A percentile compares a stretch with the other conserved stretches of the same genome.
phyloP scores from a whole-genome alignment of 37 sponge, comb jelly and placozoan species.

The Cliona cf. orientalis region DNA sequence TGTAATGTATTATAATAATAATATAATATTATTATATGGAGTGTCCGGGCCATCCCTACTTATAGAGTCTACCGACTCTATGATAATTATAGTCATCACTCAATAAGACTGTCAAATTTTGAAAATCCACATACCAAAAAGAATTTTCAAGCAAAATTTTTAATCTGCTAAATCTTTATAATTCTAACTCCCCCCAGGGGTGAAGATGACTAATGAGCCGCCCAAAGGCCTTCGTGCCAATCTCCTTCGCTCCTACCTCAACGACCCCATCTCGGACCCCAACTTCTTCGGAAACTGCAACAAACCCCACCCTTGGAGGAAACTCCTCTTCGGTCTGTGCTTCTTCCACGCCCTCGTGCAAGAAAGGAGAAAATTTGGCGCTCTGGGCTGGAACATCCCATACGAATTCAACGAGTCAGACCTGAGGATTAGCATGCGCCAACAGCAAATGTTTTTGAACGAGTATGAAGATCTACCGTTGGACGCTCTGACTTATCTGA shows the following conservation, averaged over 20 bases:
- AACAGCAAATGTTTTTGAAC: constrained; percentile 99
- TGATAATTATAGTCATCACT: no score
- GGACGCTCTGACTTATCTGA: constrained; percentile 92
- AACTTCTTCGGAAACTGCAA: constrained; percentile 94
- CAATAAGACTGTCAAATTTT: no score
- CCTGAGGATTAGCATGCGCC: constrained; percentile 94
- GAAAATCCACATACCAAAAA: no score
- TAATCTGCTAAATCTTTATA: no score
- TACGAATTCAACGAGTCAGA: constrained; percentile 99
- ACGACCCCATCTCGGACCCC: constrained; percentile 95
- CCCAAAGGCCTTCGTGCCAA: constrained; percentile 99
- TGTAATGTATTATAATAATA: no score
- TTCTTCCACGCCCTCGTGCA: constrained; percentile 99
- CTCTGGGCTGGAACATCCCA: constrained; percentile 98
- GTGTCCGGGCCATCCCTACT: no score
- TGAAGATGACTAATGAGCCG: constrained; percentile 99
- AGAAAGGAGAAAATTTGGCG: constrained; percentile 96
- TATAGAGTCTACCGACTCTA: neutral
- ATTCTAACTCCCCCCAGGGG: constrained; percentile 48
- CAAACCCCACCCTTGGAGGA: constrained; percentile 85
- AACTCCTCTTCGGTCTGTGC: constrained; percentile 96
- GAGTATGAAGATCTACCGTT: constrained; percentile 93
- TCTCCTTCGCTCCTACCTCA: constrained; percentile 97
- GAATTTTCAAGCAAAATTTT: no score
- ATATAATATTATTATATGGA: no score